phyloP scores from a whole-genome alignment of 2,113 vertebrate species.

The Poeciliopsis prolifica region DNA sequence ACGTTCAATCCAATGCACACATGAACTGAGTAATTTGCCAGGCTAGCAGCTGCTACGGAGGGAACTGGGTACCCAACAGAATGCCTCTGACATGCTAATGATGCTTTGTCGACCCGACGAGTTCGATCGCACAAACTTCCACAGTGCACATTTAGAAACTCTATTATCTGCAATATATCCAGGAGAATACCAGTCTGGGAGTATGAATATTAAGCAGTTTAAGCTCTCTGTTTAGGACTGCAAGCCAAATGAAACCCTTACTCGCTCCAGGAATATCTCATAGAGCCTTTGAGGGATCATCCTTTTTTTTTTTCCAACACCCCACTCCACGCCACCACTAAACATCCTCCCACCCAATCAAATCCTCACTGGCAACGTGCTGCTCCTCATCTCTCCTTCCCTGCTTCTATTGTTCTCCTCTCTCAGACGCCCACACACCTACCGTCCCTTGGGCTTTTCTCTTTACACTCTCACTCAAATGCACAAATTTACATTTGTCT shows the following conservation, averaged over 20 bases:
- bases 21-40: slow-evolving; percentile 45
- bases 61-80: slow-evolving; percentile 40
- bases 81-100: slow-evolving; percentile 69
- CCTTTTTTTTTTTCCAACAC: slow-evolving; percentile 58
- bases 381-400: slow-evolving; percentile 68
- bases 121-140: slow-evolving; percentile 41
- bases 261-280: slow-evolving; percentile 72
- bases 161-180: slow-evolving; percentile 45
- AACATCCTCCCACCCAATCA: slow-evolving; percentile 70
- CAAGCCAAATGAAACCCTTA: slow-evolving; percentile 64
- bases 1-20: slow-evolving; percentile 30
- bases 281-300: slow-evolving; percentile 71
- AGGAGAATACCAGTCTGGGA: slow-evolving; percentile 35
- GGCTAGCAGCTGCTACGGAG: slow-evolving; percentile 67
- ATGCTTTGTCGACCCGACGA: slow-evolving; percentile 39
- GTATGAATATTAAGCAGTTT: slow-evolving; percentile 60
- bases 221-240: slow-evolving; percentile 55
- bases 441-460: slow-evolving; percentile 77
- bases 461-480: slow-evolving; percentile 59
- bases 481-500: slow-evolving; percentile 65
- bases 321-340: slow-evolving; percentile 32
- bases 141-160: slow-evolving; percentile 34
- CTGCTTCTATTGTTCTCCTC: slow-evolving; percentile 79
- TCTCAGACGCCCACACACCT: slow-evolving; percentile 80
- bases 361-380: slow-evolving; percentile 61